Evolutionary conservation across 2,888 invertebrate species (phyloP).

Genomic region (Diaphora mendica): DNA sequence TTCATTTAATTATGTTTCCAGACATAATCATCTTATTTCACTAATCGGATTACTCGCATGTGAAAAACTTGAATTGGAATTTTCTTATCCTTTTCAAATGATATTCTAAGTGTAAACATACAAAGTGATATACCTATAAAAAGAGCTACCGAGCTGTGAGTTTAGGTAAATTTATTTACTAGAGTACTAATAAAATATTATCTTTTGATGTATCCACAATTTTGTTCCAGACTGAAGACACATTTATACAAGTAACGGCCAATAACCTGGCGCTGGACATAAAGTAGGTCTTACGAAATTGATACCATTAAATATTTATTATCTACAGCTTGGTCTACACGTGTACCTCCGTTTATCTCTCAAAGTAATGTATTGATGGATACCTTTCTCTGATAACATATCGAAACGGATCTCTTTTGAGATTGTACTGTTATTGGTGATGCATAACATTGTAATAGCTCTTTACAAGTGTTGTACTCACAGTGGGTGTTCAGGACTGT

Average conservation of each 20-base stretch:
- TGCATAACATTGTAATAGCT: neutral
- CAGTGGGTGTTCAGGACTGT: neutral
- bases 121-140: neutral
- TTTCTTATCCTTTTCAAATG: neutral
- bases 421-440: neutral
- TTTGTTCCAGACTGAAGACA: neutral
- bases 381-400: neutral
- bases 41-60: neutral
- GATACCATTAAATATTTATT: slow-evolving; percentile 30
- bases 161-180: neutral
- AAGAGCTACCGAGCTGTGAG: neutral
- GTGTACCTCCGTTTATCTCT: neutral
- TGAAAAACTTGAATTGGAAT: neutral
- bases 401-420: neutral
- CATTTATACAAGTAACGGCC: slow-evolving; percentile 10
- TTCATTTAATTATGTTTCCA: neutral
- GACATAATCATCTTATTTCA: neutral
- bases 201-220: neutral
- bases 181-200: neutral
- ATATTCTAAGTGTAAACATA: neutral
- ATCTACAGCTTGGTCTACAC: neutral
- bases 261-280: slow-evolving; percentile 16
- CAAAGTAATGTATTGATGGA: neutral
- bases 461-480: neutral
- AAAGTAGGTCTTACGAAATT: slow-evolving; percentile 10